Evolutionary conservation across 2,113 vertebrate genomes (phyloP).

Genomic region (Mesitornis unicolor): DNA sequence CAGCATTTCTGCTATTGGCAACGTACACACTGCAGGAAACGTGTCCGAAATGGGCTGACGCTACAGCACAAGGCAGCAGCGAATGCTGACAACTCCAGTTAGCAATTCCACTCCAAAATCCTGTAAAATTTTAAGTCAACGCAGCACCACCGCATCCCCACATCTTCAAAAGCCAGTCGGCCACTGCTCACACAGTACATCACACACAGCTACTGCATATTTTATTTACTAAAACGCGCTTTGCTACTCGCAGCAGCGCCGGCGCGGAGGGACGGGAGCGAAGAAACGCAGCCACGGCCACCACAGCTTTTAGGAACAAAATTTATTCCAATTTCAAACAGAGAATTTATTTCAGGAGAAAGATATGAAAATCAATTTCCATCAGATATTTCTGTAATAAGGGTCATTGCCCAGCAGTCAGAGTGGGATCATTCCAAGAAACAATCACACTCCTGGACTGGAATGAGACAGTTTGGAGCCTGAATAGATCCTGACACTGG

Average conservation of each 20-base stretch:
- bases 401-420: constrained; percentile 60
- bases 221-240: not conserved
- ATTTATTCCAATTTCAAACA: constrained; percentile 88
- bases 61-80: not conserved
- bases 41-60: not conserved
- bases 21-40: not conserved
- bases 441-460: constrained; percentile 31
- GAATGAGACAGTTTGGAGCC: constrained; percentile 58
- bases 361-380: constrained; percentile 82
- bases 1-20: not conserved
- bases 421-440: constrained; percentile 44
- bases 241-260: too few relatives aligned
- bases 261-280: not conserved
- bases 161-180: not conserved
- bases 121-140: not conserved
- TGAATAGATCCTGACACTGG: constrained; percentile 50
- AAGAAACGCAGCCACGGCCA: not conserved
- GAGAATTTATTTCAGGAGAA: constrained; percentile 82
- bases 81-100: not conserved
- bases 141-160: not conserved
- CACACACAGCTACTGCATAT: not conserved
- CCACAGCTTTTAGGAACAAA: constrained; percentile 75
- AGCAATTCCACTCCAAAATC: not conserved
- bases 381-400: constrained; percentile 66
- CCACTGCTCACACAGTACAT: not conserved